Conservation (phyloP, 2,113 vertebrate genomes). For the Gymnobelideus leadbeateri region DNA sequence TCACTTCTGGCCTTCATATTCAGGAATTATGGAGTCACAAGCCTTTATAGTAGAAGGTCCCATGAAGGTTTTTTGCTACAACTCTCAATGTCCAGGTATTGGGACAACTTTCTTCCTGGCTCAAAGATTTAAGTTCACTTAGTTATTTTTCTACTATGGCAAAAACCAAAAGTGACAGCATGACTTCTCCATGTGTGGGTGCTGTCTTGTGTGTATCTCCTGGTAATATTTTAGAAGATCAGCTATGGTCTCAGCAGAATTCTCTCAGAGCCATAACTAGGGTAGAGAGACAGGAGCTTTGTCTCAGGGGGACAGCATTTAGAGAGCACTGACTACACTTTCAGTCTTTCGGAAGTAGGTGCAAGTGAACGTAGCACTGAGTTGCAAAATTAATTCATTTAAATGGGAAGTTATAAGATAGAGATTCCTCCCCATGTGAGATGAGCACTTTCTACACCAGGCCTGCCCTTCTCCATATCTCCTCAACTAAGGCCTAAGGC, state of each 20-base stretch:
- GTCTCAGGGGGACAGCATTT: neutral
- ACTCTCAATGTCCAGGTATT: neutral
- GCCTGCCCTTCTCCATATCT: neutral
- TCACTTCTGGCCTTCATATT: neutral
- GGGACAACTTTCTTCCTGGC: no score
- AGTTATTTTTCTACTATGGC: neutral
- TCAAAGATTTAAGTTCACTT: neutral
- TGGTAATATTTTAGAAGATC: neutral
- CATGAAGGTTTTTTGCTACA: neutral
- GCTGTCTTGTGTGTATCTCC: neutral
- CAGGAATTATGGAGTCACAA: neutral
- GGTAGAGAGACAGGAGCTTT: neutral
- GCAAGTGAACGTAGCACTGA: neutral
- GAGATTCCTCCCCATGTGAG: neutral
- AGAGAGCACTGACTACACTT: neutral
- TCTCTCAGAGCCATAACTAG: neutral
- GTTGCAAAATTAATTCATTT: neutral
- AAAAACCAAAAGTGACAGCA: neutral
- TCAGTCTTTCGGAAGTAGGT: neutral
- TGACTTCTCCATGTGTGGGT: neutral
- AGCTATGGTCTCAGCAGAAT: neutral
- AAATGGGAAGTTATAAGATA: neutral
- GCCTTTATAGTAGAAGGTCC: neutral
- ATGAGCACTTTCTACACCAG: neutral
- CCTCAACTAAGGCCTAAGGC: neutral